Evolutionary conservation across 2,888 invertebrate species (phyloP), one percentile per base, ranked within the genome.

Genomic region (Crepidodera aurea): DNA sequence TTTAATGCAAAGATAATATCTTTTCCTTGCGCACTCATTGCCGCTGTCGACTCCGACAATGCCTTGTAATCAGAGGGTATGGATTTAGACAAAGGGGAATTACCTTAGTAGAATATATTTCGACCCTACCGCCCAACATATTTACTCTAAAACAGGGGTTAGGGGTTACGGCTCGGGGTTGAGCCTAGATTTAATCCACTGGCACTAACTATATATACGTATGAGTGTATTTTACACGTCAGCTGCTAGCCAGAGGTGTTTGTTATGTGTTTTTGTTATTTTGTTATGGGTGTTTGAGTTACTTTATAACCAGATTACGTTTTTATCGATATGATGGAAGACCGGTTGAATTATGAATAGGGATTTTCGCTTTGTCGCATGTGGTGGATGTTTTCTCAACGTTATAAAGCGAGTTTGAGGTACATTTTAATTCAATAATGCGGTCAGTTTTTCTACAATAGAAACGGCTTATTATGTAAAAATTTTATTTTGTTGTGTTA

Each of bases 241-340:
- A 73, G 74, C 73, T 65, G 64, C 63, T 69, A 69, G 70, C 70
- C 58, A 37, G 66, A 72, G 72, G 73, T 76, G 73, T 75, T 76
- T 74, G 73, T 62, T 19, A 56, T 65, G 56, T 66, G 71, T 72
- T 71, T 72, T 70, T 69, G 71, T 32, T 55, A 44, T 42, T 42
- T 42, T 42, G 44, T 69, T 68, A 68, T 54, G 60, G 65, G 65
- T 66, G 64, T 72, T 73, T 68, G 70, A 68, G 70, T 67, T 68
- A 74, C 73, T 73, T 70, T 74, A 74, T 56, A 56, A 56, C 46
- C 56, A 37, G 56, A 56, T 56, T 56, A 56, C 13, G 44, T 46
- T 56, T 56, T 56, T 46, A 56, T 55, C 32, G 55, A 46, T 55
- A 27, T 44, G 25, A 44, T 55, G 22, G 44, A 32, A 34, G 34